A percentile compares a stretch with the other conserved stretches of the same genome.
Evolutionary conservation across 2,888 invertebrate species (phyloP).

Genomic region (Drosophila fungiperda): DNA sequence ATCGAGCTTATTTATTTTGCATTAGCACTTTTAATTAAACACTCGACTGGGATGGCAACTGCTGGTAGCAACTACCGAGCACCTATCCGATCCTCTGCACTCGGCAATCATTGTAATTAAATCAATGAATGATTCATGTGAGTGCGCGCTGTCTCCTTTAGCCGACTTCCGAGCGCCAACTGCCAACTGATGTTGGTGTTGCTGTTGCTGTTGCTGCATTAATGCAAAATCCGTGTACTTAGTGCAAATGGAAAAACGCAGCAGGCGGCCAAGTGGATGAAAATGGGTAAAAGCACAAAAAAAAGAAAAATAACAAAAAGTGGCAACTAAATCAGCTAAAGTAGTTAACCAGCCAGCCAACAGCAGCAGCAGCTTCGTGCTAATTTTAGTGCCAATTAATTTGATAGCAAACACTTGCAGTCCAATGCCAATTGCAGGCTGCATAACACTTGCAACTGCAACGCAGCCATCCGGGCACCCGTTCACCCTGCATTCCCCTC

Average conservation of each 20-base stretch:
- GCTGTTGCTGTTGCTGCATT: slow-evolving; percentile 60
- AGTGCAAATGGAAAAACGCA: slow-evolving; percentile 72
- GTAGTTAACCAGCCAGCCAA: slow-evolving; percentile 49
- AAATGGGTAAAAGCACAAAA: slow-evolving; percentile 18
- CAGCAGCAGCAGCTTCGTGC: slow-evolving; percentile 47
- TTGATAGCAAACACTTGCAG: slow-evolving; percentile 77
- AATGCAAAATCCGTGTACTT: slow-evolving; percentile 80
- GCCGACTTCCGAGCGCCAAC: slow-evolving; percentile 11
- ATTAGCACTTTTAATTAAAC: slow-evolving; percentile 81
- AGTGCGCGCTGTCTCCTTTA: slow-evolving; percentile 61
- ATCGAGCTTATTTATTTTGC: slow-evolving; percentile 75
- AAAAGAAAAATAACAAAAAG: slow-evolving; percentile 12
- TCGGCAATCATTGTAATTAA: slow-evolving; percentile 79
- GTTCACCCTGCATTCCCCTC: slow-evolving; percentile 4
- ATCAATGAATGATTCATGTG: slow-evolving; percentile 81
- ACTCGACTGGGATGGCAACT: slow-evolving; percentile 49
- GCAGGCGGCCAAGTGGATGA: slow-evolving; percentile 51
- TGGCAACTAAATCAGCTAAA: slow-evolving; percentile 54
- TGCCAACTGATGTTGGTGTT: slow-evolving; percentile 6
- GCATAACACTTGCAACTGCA: slow-evolving; percentile 41
- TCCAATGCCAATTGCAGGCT: slow-evolving; percentile 58
- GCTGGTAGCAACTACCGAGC: slow-evolving; percentile 23
- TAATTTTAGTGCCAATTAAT: slow-evolving; percentile 81
- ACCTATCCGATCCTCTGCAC: slow-evolving; percentile 39
- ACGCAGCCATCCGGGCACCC: slow-evolving; percentile 17